Conservation (phyloP, 2,797 vertebrate species). For the Argentina silus region DNA sequence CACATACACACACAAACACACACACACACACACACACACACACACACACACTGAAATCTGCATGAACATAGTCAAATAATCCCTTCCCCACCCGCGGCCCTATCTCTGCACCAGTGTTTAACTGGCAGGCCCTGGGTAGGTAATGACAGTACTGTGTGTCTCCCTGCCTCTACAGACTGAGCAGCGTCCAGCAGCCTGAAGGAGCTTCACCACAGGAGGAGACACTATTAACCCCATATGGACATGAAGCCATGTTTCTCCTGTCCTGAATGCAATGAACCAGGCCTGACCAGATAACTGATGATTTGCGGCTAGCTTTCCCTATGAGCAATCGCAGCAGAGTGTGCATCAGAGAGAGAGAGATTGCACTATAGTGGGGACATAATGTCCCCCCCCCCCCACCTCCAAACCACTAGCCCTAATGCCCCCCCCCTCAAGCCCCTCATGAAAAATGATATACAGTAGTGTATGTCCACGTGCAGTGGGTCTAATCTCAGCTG, state of each 20-base stretch:
- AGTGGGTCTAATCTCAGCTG: conserved; percentile 50
- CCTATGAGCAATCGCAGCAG: too few relatives aligned
- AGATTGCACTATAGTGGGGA: too few relatives aligned
- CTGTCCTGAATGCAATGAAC: neutral
- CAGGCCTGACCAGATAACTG: neutral
- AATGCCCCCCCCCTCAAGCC: conserved; percentile 39
- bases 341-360: too few relatives aligned
- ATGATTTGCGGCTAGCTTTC: neutral
- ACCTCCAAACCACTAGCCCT: conserved; percentile 39
- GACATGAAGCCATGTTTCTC: neutral
- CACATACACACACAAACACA: too few relatives aligned
- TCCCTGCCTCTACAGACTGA: neutral
- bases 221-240: neutral
- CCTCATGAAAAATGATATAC: conserved; percentile 32
- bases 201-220: neutral
- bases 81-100: neutral
- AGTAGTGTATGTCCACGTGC: conserved; percentile 14
- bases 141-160: neutral
- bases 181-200: neutral
- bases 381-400: neutral
- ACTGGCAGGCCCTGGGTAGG: neutral
- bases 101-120: neutral
- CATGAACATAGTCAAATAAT: neutral
- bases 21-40: too few relatives aligned
- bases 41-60: neutral